These are phyloP conservation scores for Drosophila histrio DNA, from an alignment of 2,888 invertebrate species.

Conservation along the genomic window DNA sequence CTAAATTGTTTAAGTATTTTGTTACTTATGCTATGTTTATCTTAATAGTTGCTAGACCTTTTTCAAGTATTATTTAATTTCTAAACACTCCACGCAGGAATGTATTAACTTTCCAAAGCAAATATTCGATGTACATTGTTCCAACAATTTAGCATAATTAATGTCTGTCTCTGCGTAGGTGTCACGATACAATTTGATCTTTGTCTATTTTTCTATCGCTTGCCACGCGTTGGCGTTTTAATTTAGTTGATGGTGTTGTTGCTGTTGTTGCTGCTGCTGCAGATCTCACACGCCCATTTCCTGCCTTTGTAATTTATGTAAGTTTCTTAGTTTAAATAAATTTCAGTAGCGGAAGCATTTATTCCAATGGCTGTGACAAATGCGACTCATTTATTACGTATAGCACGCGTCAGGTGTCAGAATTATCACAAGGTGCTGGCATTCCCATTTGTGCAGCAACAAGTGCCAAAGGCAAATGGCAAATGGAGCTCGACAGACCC, in stretches of 20 bases:
- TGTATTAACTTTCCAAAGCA: background rate
- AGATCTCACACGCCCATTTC: slow-evolving; percentile 64
- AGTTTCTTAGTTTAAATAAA: slow-evolving; percentile 41
- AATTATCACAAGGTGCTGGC: slow-evolving; percentile 20
- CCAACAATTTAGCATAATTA: slow-evolving; percentile 58
- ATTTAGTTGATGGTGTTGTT: slow-evolving; percentile 47
- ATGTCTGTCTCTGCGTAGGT: slow-evolving; percentile 33
- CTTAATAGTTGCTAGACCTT: no score
- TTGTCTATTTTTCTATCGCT: slow-evolving; percentile 20
- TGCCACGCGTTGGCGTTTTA: slow-evolving; percentile 66
- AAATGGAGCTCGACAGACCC: slow-evolving; percentile 20
- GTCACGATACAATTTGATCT: slow-evolving; percentile 44
- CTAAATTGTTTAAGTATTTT: background rate
- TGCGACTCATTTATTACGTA: slow-evolving; percentile 12
- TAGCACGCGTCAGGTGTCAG: slow-evolving; percentile 62
- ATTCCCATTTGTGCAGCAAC: slow-evolving; percentile 40
- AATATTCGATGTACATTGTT: slow-evolving; percentile 27
- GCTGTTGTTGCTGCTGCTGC: slow-evolving; percentile 11
- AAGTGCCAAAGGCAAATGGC: slow-evolving; percentile 48
- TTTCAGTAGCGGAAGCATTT: slow-evolving; percentile 66
- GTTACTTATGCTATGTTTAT: no score
- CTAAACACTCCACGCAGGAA: no score
- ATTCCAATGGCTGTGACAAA: slow-evolving; percentile 35
- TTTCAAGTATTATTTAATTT: no score
- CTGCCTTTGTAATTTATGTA: slow-evolving; percentile 51